phyloP scores from a whole-genome alignment of 2,113 vertebrate genomes.

The Tamias sibiricus region DNA sequence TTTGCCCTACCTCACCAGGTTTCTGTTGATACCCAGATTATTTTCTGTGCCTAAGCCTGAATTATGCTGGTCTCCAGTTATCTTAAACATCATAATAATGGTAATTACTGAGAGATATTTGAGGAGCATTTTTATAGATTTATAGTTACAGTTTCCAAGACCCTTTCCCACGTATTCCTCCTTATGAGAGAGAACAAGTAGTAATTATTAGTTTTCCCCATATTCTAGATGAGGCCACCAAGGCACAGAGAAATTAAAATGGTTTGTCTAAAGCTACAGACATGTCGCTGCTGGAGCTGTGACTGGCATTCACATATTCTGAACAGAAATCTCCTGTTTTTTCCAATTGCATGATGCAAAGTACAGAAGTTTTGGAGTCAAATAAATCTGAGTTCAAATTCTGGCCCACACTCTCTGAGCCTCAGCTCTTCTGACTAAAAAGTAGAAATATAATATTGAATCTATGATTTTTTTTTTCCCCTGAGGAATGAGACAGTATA shows the following conservation, averaged over 20 bases:
- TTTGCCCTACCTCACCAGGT: neutral
- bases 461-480: neutral
- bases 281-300: neutral
- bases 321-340: neutral
- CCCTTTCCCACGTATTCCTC: neutral
- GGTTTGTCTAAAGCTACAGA: neutral
- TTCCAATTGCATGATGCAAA: neutral
- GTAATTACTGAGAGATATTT: slow-evolving; percentile 51
- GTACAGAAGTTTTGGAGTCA: neutral
- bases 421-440: slow-evolving; percentile 30
- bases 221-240: slow-evolving; percentile 15
- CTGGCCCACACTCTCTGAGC: neutral
- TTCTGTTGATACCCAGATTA: neutral
- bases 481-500: neutral
- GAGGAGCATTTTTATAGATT: slow-evolving; percentile 47
- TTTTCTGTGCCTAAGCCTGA: slow-evolving; percentile 16
- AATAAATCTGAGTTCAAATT: neutral
- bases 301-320: neutral
- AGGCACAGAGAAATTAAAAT: slow-evolving; percentile 26
- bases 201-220: neutral
- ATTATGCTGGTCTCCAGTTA: slow-evolving; percentile 13
- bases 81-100: neutral
- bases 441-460: neutral
- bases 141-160: slow-evolving; percentile 36
- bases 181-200: neutral